Conservation (phyloP, 2,797 vertebrate genomes). For the Enteromius fasciolatus region DNA sequence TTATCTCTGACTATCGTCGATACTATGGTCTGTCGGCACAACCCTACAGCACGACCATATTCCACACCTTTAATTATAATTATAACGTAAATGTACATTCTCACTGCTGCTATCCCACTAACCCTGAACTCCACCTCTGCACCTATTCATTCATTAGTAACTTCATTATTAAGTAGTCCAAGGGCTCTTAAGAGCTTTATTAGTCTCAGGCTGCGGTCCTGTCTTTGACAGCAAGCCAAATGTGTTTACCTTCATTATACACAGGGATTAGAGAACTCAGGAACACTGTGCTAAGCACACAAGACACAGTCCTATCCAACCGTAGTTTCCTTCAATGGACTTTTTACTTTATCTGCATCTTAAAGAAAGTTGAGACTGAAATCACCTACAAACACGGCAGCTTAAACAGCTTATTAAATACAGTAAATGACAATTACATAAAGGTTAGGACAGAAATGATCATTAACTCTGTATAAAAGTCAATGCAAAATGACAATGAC, state of each 20-base stretch:
- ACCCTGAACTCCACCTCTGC: background rate
- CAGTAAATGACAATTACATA: background rate
- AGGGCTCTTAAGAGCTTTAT: slow-evolving; percentile 27
- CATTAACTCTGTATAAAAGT: background rate
- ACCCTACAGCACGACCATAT: too few relatives aligned
- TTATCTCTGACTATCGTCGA: too few relatives aligned
- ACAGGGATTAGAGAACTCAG: slow-evolving; percentile 27
- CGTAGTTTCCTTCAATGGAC: background rate
- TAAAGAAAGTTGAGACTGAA: background rate
- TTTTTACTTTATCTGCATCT: slow-evolving; percentile 2
- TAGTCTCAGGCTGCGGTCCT: slow-evolving; percentile 25
- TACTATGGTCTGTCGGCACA: too few relatives aligned
- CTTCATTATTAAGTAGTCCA: slow-evolving; percentile 33
- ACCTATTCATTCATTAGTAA: background rate
- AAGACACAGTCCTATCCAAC: slow-evolving; percentile 1
- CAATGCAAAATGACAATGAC: background rate
- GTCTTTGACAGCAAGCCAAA: slow-evolving; percentile 36
- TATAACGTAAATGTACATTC: background rate
- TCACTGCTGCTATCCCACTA: background rate
- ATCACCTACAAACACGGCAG: background rate
- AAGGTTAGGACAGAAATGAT: background rate
- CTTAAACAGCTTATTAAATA: slow-evolving; percentile 7
- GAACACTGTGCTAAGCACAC: slow-evolving; percentile 26
- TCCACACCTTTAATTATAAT: background rate
- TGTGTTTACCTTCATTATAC: slow-evolving; percentile 41